Percentiles rank a stretch among this genome's conserved stretches.
Evolutionary conservation across 2,113 vertebrate species (phyloP).

Genomic region (Prolemur simus): DNA sequence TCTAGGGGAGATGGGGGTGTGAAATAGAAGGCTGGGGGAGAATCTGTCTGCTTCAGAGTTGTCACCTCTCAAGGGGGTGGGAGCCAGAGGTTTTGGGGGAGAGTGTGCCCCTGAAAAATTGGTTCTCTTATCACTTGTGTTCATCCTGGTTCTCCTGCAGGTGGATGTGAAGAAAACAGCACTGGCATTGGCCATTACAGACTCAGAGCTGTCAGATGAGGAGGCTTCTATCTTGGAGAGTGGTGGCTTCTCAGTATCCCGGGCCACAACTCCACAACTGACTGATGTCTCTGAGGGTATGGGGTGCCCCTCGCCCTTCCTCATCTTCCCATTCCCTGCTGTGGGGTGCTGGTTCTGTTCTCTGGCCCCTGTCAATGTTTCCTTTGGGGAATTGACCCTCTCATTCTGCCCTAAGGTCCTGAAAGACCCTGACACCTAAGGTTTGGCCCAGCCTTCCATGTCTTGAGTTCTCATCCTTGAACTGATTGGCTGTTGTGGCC

Average conservation of each 20-base stretch:
- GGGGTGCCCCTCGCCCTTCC: background rate
- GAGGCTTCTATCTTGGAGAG: slow-evolving; percentile 98
- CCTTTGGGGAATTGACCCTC: background rate
- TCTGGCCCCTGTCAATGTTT: background rate
- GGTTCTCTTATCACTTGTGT: background rate
- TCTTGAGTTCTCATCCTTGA: background rate
- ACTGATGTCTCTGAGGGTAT: slow-evolving; percentile 96
- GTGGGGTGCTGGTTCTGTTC: background rate
- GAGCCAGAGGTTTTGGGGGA: background rate
- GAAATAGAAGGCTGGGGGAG: background rate
- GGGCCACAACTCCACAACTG: slow-evolving; percentile 97
- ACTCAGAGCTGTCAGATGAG: slow-evolving; percentile 97
- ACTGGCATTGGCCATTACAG: slow-evolving; percentile 97
- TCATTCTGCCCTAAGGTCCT: background rate
- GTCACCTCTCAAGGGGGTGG: background rate
- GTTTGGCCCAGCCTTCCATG: background rate
- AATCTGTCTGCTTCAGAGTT: background rate
- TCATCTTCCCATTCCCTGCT: background rate
- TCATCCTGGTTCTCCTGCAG: slow-evolving; percentile 74
- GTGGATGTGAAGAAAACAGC: slow-evolving; percentile 94
- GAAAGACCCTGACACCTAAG: background rate
- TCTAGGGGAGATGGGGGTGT: background rate
- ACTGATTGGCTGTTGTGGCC: background rate
- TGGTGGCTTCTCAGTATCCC: slow-evolving; percentile 96
- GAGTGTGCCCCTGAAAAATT: background rate